Conservation (phyloP, 2,113 vertebrate genomes). For the Labeo catla region DNA sequence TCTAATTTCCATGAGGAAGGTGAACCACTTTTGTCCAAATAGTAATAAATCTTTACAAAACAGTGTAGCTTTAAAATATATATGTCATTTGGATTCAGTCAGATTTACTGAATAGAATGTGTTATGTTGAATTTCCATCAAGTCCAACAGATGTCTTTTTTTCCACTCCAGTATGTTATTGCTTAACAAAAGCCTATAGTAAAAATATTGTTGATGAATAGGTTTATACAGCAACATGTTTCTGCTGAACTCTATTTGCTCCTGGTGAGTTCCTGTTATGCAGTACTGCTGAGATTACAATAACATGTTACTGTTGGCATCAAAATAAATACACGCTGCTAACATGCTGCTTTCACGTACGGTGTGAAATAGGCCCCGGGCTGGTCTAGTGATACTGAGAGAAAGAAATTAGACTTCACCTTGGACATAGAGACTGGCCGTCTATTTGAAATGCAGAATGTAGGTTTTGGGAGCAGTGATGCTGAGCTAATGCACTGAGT, state of each 20-base stretch:
- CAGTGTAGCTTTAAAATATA: neutral
- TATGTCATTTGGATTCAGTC: neutral
- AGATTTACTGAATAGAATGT: neutral
- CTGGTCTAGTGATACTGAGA: neutral
- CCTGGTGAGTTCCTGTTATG: neutral
- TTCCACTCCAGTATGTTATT: neutral
- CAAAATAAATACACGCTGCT: neutral
- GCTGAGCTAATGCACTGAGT: conserved; percentile 23
- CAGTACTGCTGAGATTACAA: neutral
- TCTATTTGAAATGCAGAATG: conserved; percentile 36
- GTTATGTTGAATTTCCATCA: neutral
- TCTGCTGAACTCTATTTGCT: neutral
- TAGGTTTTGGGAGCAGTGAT: conserved; percentile 4
- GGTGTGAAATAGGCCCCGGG: neutral
- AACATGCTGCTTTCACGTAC: neutral
- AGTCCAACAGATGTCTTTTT: neutral
- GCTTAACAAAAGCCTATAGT: neutral
- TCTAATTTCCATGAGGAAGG: neutral
- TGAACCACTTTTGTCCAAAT: neutral
- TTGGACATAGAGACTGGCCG: neutral
- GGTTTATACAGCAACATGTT: neutral
- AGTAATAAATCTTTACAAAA: neutral
- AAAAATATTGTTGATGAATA: neutral
- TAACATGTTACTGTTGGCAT: neutral
- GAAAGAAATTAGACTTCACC: conserved; percentile 8